Base-by-base conservation (phyloP, 2,113 vertebrate species). In the Orycteropus afer region DNA sequence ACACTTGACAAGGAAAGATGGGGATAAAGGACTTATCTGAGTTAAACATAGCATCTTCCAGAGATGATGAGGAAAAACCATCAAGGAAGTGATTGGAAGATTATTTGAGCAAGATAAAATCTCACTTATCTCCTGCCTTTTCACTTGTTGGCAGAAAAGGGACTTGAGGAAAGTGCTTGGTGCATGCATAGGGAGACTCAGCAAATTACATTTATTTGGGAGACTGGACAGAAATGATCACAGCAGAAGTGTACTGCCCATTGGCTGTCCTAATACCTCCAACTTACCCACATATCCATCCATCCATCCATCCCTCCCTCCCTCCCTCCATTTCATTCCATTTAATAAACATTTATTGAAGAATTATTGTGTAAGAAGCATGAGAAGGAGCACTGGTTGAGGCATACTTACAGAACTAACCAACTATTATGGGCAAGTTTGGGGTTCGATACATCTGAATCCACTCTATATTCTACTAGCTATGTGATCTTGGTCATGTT, bases 41-140 rank as follows among this genome's bases (percentile, higher is more conserved):
- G 96, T 34, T 94, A 82, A 94, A 90, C 67, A 61, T 47, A 96
- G 40, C 40, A 51, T 83, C 77, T 89, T 45, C 67, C 74, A 76
- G 74, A 95, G 45, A 25, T 92, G 65, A 73, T 86, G 90, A 94
- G 85, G 40, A 82, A 94, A 93, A 96, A 17, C 8, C 40, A 42
- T 57, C 49, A 90, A 85, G 91, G 73, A 95, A 97, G 86, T 95
- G 93, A 93, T 94, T 96, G 78, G 45, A 1, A 29, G 65, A 83
- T 34, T 49, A 91, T 57, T 86, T 93, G 93, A 87, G 74, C 37
- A 1, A 93, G 73, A 25, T 93, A 91, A 74, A 92, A 76, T 63
- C 32, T 74, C 40, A 79, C 45, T 90, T 12, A 42, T 74, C 47
- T 84, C 29, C 73, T 94, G 63, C 23, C n/a, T 76, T 77, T 77